Base-by-base conservation (phyloP, 2,797 vertebrate species). In the Darevskia nairensis region DNA sequence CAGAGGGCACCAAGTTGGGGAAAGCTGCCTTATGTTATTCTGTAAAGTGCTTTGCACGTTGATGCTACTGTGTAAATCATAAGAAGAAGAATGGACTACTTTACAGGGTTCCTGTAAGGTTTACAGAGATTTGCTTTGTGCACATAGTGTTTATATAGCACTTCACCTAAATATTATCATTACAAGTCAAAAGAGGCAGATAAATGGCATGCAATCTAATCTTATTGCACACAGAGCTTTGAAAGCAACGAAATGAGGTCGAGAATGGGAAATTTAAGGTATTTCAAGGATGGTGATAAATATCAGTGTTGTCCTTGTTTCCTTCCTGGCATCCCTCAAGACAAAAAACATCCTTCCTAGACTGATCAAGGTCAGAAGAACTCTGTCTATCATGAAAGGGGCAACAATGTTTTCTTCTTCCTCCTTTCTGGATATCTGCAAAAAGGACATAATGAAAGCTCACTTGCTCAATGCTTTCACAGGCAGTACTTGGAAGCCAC, bases 301-400 rank as follows among this genome's bases (percentile, higher is more conserved):
- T 23, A 75, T 87, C 71, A 35, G 41, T 61, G 23, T 75, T 15
- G 35, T 41, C 25, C 25, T 61, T 76, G 32, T 32, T 85, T 55
- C 44, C 78, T 82, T 82, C 17, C 19, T 27, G n/a, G 4, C 29
- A 71, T 59, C 17, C 77, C 50, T 86, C 85, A 80, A 87, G 55
- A 87, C 39, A 75, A 82, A 76, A 72, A 72, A 76, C 32, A 76
- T 35, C 83, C 69, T 76, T 85, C 25, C 71, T 75, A 9, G 46
- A 13, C 23, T 75, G 50, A 41, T 76, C 71, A 85, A 85, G 83
- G 71, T 85, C 83, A 61, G 72, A 76, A 64, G 55, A 64, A 76
- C 17, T 44, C 84, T 19, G 27, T 66, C 84, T 44, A 44, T 77
- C 39, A 66, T 44, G 17, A 76, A 66, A 76, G 10, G 15, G n/a